phyloP scores from a whole-genome alignment of 2,888 invertebrate genomes.

The Dinocampus coccinellae region DNA sequence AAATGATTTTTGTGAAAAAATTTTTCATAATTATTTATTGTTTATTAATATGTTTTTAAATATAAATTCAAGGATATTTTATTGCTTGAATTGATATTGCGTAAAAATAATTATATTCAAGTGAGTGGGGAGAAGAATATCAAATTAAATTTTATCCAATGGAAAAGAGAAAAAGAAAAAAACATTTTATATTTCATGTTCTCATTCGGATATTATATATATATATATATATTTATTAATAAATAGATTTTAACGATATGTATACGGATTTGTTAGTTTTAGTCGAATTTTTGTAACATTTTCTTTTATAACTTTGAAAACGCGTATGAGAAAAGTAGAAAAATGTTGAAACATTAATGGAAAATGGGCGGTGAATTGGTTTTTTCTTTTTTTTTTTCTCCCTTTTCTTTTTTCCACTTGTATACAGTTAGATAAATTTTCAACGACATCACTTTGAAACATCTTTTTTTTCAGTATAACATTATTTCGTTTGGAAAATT shows the following conservation, averaged over 20 bases:
- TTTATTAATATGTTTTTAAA: too few relatives aligned
- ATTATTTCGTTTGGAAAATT: too few relatives aligned
- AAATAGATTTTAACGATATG: too few relatives aligned
- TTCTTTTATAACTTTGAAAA: slow-evolving; percentile 10
- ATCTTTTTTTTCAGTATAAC: too few relatives aligned
- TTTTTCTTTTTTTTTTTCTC: too few relatives aligned
- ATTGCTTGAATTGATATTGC: slow-evolving; percentile 19
- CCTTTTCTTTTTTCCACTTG: slow-evolving; percentile 24
- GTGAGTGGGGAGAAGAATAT: slow-evolving; percentile 11
- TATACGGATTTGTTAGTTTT: slow-evolving; percentile 18
- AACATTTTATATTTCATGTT: slow-evolving; percentile 8
- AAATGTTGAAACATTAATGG: not conserved
- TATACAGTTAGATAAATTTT: slow-evolving; percentile 16
- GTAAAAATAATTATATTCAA: slow-evolving; percentile 15
- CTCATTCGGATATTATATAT: slow-evolving; percentile 28
- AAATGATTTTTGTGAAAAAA: too few relatives aligned
- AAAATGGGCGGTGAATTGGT: not conserved
- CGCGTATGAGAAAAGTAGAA: not conserved
- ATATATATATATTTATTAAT: too few relatives aligned
- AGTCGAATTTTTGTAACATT: slow-evolving; percentile 31
- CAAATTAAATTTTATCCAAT: not conserved
- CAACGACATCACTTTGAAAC: slow-evolving; percentile 10
- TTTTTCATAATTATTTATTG: too few relatives aligned
- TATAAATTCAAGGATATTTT: slow-evolving; percentile 28
- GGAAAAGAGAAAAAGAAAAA: slow-evolving; percentile 13